Evolutionary conservation across 2,888 invertebrate species (phyloP), one percentile per base, ranked within the genome.

Genomic region (Conus canariensis): DNA sequence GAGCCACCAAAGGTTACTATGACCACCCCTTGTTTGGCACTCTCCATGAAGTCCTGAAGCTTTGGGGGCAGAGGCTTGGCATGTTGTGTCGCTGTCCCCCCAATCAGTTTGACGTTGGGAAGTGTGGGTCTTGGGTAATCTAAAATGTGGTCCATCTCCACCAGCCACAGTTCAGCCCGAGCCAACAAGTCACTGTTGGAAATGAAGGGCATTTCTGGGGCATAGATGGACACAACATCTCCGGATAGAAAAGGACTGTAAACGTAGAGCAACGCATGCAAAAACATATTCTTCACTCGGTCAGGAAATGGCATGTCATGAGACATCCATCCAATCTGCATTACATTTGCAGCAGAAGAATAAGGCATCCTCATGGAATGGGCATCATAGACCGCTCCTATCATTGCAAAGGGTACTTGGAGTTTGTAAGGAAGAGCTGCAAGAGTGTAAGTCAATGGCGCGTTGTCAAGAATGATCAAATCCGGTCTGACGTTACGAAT

Each of bases 1-100:
- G 58, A 59, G 45, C 90, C 91, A 3, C 94, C 94, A 87, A 94
- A 93, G 10, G 93, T 91, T 45, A 93, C 90, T 8, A 94, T 82
- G 22, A 93, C 91, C 6, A 93, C 92, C 8, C 93, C 94, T 25
- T 77, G 74, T 19, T 74, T 77, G n/a, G 87, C 87, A 7, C 90
- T n/a, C 45, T 88, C 91, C 14, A 91, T 91, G 64, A 90, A 91
- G 25, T 90, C 80, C 64, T 91, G 88, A 25, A 93, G 91, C n/a
- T 90, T 83, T 7, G 45, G 85, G 30, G 90, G 91, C 19, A 94
- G 91, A 12, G 91, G 90, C 14, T 91, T 91, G 2, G 92, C 87
- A 5, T 92, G 90, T 16, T 77, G 67, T 25, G 92, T 90, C 22
- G 92, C 93, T 9, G 93, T 85, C 3, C 93, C 94, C 4, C 93